Percentiles rank a stretch among this genome's conserved stretches.
Evolutionary conservation across 1,140 invertebrate species (phyloP).

Genomic region (Drosophila mauritiana): DNA sequence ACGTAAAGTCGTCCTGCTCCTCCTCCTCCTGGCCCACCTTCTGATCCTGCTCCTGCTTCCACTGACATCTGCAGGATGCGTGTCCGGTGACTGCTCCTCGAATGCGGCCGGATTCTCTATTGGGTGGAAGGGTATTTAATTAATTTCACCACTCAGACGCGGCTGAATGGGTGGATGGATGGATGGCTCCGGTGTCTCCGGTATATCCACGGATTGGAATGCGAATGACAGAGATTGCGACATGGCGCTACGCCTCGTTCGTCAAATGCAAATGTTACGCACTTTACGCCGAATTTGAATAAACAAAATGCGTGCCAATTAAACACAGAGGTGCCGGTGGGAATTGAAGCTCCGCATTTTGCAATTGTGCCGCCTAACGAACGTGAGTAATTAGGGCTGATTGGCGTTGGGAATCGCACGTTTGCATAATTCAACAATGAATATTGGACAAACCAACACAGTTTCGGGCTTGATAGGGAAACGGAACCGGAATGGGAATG

Average conservation of each 20-base stretch:
- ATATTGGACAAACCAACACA: conserved; percentile 16
- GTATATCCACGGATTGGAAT: background rate
- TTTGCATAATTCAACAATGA: conserved; percentile 53
- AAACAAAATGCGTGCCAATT: conserved; percentile 25
- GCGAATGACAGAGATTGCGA: background rate
- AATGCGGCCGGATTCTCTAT: background rate
- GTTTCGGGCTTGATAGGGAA: too few species aligned
- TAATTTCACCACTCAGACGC: conserved; percentile 14
- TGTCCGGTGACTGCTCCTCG: conserved; percentile 1
- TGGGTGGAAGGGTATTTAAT: conserved; percentile 11
- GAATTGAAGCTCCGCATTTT: conserved; percentile 21
- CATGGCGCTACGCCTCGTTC: conserved; percentile 8
- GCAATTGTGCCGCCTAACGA: conserved; percentile 26
- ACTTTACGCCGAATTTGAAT: conserved; percentile 17
- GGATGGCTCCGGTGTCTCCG: background rate
- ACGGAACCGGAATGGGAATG: too few species aligned
- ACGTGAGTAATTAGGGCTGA: conserved; percentile 52
- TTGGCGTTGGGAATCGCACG: conserved; percentile 19
- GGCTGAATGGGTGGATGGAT: too few species aligned
- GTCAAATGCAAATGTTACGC: conserved; percentile 12
- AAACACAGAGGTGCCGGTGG: background rate
- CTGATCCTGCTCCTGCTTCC: background rate
- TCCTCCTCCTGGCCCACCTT: background rate
- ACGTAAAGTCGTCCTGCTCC: background rate
- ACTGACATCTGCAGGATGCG: conserved; percentile 1